These are phyloP conservation scores for Neomorphus geoffroyi DNA, from an alignment of 2,797 vertebrate genomes.

Conservation along the genomic window DNA sequence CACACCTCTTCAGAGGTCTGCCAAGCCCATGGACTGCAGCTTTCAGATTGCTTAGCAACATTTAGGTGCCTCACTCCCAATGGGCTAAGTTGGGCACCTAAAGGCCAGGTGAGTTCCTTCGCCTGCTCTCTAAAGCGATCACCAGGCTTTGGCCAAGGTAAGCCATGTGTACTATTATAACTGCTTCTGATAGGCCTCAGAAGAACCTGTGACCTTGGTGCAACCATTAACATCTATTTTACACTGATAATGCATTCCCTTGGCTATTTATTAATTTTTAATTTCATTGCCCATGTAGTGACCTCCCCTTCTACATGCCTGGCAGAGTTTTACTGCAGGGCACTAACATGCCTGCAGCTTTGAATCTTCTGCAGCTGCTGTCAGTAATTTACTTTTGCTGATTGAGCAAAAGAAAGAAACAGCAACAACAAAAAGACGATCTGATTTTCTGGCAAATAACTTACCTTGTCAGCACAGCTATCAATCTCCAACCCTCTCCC, in stretches of 20 bases:
- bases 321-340: neutral
- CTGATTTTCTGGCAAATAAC: neutral
- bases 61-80: neutral
- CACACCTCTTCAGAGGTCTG: neutral
- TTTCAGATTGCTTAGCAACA: neutral
- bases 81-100: neutral
- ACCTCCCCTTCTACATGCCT: neutral
- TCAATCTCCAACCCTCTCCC: neutral
- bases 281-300: neutral
- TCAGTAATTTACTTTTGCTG: neutral
- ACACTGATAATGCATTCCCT: neutral
- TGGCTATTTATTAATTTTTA: neutral
- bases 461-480: neutral
- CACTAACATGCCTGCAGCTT: neutral
- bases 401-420: neutral
- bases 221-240: neutral
- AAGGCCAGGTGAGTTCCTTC: neutral
- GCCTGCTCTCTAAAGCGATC: neutral
- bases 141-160: neutral
- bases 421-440: neutral
- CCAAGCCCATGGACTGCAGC: neutral
- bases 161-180: neutral
- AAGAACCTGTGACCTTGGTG: neutral
- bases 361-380: fast-evolving
- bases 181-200: neutral